These are phyloP conservation scores for Enteromius fasciolatus DNA, from an alignment of 2,797 vertebrate genomes.

Conservation along the genomic window DNA sequence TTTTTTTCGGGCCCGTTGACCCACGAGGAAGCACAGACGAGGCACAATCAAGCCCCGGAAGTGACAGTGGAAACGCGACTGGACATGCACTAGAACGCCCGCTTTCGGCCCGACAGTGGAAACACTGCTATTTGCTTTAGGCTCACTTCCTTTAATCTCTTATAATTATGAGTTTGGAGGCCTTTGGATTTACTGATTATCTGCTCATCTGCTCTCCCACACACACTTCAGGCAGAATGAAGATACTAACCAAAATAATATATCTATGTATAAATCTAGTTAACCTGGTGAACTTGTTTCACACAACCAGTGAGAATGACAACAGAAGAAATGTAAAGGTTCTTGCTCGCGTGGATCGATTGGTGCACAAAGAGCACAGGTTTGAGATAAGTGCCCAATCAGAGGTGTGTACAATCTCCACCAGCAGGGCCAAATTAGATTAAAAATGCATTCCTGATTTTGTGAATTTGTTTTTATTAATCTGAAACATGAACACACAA, in stretches of 20 bases:
- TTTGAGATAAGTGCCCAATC: background rate
- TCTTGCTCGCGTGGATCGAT: background rate
- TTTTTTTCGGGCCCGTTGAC: no score
- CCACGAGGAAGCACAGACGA: no score
- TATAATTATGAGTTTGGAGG: background rate
- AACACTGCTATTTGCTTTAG: background rate
- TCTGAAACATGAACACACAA: no score
- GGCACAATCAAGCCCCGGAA: no score
- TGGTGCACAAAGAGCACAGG: background rate
- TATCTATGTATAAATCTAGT: background rate
- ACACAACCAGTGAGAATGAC: background rate
- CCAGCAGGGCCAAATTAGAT: background rate
- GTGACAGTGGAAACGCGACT: no score
- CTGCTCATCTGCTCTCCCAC: background rate
- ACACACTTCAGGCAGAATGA: background rate
- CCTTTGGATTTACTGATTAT: background rate
- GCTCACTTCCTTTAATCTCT: background rate
- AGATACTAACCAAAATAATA: background rate
- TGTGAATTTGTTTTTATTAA: background rate
- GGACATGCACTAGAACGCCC: no score
- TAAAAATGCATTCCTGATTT: background rate
- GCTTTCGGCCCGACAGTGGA: no score
- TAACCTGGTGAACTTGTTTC: background rate
- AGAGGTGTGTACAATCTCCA: background rate
- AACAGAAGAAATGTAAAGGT: background rate